Base-by-base conservation (phyloP, 2,888 invertebrate species). In the Tinea pellionella region DNA sequence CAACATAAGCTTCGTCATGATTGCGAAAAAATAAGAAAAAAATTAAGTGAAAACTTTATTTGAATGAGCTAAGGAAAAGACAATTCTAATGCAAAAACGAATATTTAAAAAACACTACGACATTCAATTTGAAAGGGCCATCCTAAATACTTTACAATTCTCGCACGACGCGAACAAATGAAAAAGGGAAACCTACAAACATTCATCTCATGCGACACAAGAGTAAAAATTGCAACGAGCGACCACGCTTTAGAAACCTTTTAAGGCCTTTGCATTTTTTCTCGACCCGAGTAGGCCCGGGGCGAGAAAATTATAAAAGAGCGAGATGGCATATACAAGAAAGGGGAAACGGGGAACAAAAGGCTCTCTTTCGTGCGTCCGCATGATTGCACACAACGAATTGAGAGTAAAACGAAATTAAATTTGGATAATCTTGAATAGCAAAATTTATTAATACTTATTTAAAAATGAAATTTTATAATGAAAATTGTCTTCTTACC, bases 221-320 rank as follows among this genome's bases (percentile, higher is more conserved):
- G 60, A 62, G 61, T 62, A 60, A 65, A 64, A 65, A 64, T 65
- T 65, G 65, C 65, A 65, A 61, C 53, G 8, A 58, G 65, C 65
- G 63, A 61, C 53, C 13, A 58, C 47, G 47, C 58, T 18, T 32
- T 53, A 61, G 60, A 63, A 70, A 68, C 70, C 69, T 70, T 70
- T 73, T 65, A 67, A 63, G 65, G 62, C 60, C 69, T 72, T 74
- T 75, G 73, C 72, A 77, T 77, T 71, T 77, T 71, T 74, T 67
- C 68, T 67, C 68, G 67, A 61, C 67, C 58, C 51, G 53, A 63
- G 63, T 42, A 61, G 63, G 64, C 61, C 58, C 62, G 66, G 68
- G 73, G 77, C 71, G 72, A 69, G 72, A 73, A 76, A 77, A 78
- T 80, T 76, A 77, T 75, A 73, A 74, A 71, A 69, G 68, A 71